Conservation (phyloP, 2,113 vertebrate genomes). For the Melanocharis versteri region DNA sequence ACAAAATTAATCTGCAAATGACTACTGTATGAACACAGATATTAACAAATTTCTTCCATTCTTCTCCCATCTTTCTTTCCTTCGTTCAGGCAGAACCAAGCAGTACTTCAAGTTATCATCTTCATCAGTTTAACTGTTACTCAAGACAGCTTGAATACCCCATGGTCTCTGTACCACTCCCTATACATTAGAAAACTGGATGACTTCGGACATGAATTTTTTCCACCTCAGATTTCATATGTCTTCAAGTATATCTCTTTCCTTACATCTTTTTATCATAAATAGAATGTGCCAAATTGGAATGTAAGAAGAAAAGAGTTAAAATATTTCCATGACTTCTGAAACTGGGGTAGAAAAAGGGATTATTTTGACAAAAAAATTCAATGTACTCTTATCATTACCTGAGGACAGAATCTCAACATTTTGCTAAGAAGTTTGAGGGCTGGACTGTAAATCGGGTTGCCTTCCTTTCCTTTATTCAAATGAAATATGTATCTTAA, state of each 20-base stretch:
- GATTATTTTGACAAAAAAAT: background rate
- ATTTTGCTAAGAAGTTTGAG: background rate
- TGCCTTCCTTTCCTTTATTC: background rate
- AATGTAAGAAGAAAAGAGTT: background rate
- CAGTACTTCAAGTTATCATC: background rate
- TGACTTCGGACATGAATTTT: background rate
- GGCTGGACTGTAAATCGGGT: background rate
- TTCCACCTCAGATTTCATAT: background rate
- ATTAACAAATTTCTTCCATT: background rate
- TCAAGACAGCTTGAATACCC: background rate
- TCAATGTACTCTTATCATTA: background rate
- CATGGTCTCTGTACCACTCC: background rate
- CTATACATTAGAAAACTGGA: background rate
- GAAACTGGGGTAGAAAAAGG: background rate
- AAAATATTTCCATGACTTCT: background rate
- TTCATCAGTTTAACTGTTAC: background rate
- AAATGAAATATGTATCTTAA: background rate
- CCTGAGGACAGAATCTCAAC: background rate
- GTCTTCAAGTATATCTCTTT: background rate
- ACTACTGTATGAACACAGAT: background rate
- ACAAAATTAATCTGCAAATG: background rate
- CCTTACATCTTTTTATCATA: background rate
- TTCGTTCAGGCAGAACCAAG: background rate
- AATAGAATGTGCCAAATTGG: background rate
- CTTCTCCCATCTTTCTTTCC: background rate